These are phyloP conservation scores for Eonycteris spelaea DNA, from an alignment of 2,113 vertebrate genomes.

Conservation along the genomic window DNA sequence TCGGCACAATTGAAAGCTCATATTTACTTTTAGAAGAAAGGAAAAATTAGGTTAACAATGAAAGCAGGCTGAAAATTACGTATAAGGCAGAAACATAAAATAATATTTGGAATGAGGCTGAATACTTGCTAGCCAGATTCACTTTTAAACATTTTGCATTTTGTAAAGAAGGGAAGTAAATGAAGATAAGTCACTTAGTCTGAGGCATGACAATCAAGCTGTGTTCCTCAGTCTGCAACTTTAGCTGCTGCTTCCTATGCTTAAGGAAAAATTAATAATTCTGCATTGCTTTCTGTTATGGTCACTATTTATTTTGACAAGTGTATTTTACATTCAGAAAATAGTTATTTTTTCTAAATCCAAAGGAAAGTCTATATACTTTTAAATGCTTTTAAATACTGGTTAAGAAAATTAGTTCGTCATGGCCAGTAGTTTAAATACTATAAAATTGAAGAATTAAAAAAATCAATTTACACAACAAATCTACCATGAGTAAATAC, in stretches of 20 bases:
- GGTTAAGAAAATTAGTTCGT: not conserved
- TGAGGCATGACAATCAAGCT: not conserved
- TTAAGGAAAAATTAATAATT: not conserved
- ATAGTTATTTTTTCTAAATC: not conserved
- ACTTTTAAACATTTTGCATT: not conserved
- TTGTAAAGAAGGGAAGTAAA: not conserved
- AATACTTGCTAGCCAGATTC: not conserved
- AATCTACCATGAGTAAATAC: not conserved
- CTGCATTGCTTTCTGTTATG: not conserved
- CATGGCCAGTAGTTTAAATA: not conserved
- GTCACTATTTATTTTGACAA: not conserved
- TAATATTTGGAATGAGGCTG: not conserved
- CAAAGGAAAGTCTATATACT: not conserved
- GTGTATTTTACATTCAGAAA: not conserved
- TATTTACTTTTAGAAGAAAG: slow-evolving; percentile 41
- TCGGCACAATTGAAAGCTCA: slow-evolving; percentile 1
- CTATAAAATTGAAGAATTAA: not conserved
- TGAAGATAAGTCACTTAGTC: not conserved
- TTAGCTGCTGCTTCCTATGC: not conserved
- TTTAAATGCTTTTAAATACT: not conserved
- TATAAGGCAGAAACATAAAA: not conserved
- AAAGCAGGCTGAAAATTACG: slow-evolving; percentile 18
- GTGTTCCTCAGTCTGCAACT: not conserved
- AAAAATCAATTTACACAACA: not conserved
- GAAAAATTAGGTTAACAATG: slow-evolving; percentile 33